phyloP scores from a whole-genome alignment of 1,140 invertebrate species.

The Helicoverpa armigera region DNA sequence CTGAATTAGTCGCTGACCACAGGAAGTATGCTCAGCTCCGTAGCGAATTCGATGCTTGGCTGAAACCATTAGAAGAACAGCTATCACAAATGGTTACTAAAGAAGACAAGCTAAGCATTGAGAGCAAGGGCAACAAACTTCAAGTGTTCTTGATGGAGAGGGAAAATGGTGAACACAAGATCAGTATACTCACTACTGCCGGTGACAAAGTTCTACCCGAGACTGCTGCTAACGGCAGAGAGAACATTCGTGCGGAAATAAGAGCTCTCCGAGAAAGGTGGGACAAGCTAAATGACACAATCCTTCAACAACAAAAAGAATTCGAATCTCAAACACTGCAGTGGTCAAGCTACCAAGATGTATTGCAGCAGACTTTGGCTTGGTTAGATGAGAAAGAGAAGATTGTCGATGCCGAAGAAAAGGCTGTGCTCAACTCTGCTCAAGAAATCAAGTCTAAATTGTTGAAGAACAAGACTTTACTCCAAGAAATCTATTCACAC shows the following conservation, averaged over 20 bases:
- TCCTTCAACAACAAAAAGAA: constrained; percentile 93
- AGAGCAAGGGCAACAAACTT: constrained; percentile 87
- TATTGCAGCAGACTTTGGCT: constrained; percentile 92
- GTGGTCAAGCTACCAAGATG: constrained; percentile 95
- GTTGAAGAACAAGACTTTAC: constrained; percentile 94
- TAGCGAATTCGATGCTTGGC: constrained; percentile 92
- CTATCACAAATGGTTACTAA: constrained; percentile 89
- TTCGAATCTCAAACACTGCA: constrained; percentile 95
- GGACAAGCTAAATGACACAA: constrained; percentile 93
- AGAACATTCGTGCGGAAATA: constrained; percentile 94
- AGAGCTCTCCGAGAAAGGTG: constrained; percentile 92
- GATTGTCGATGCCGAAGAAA: constrained; percentile 90
- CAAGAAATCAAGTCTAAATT: constrained; percentile 96
- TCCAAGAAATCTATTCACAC: constrained; percentile 96
- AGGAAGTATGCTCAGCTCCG: constrained; percentile 92
- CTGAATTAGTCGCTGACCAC: constrained; percentile 94
- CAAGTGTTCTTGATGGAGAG: constrained; percentile 93
- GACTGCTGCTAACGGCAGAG: constrained; percentile 95
- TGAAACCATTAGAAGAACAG: constrained; percentile 92
- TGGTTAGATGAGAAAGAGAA: constrained; percentile 97
- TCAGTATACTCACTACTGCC: constrained; percentile 90
- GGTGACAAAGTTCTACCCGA: constrained; percentile 96
- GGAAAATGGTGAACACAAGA: constrained; percentile 93
- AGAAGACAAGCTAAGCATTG: constrained; percentile 87
- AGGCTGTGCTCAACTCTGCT: constrained; percentile 88